Evolutionary conservation across 2,888 invertebrate species (phyloP), one percentile per base, ranked within the genome.

Genomic region (Drosophila tripunctata): DNA sequence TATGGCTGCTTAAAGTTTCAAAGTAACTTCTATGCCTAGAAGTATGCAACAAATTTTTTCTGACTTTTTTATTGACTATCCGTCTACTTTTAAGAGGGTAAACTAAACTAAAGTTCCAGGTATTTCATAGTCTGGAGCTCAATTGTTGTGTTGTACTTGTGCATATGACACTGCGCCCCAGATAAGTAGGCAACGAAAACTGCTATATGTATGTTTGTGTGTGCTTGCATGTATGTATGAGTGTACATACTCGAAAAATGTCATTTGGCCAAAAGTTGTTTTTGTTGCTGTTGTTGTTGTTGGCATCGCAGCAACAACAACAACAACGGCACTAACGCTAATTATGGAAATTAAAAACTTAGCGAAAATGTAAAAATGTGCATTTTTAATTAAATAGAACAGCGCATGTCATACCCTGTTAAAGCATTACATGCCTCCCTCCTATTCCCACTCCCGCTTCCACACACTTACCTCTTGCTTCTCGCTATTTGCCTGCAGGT

Each of bases 331-430:
- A 78, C 57, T 55, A 80, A 63, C 76, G 81, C 83, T 83, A 83
- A 83, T 83, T 83, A 83, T 87, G 83, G 84, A 83, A 83, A 83
- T 83, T 84, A 84, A 84, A 87, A 84, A 84, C 87, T 84, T 84
- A 67, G 85, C 67, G 17, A 76, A 83, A 73, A 78, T 78, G 75
- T 74, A 75, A 78, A 83, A 84, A 81, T 84, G 78, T 84, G 76
- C 65, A 74, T 77, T 84, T 83, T 83, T 87, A 83, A 84, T 84
- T 87, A 84, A 87, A 84, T 84, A 87, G 75, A 84, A 81, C 70
- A 70, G 64, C 58, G 65, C 55, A 36, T 44, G 52, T 24, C 38
- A 31, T 24, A 24, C n/a, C 15, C 17, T 60, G 52, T 47, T 56
- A 58, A 40, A 52, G 63, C 55, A 51, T 56, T 44, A 35, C 55